These are phyloP conservation scores for Galendromus occidentalis DNA, from an alignment of 1,140 invertebrate genomes.

Conservation along the genomic window DNA sequence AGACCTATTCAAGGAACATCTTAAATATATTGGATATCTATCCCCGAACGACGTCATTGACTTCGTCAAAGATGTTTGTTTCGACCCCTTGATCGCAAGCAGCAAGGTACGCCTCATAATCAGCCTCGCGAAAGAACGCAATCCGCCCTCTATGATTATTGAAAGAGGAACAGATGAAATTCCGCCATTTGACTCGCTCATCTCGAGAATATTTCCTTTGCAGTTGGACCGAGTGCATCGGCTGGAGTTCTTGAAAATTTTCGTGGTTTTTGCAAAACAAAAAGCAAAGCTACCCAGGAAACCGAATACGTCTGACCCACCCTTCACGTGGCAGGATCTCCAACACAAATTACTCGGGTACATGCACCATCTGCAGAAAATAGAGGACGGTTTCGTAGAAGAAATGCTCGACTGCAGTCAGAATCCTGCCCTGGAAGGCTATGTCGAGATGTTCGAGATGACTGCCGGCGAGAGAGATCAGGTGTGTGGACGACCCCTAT, in stretches of 20 bases:
- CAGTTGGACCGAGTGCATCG: neutral
- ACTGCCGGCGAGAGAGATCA: neutral
- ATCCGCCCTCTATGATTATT: too few species aligned
- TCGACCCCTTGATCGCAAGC: neutral
- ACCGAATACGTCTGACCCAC: neutral
- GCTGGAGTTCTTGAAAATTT: neutral
- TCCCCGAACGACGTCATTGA: neutral
- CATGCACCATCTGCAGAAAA: neutral
- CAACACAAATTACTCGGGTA: neutral
- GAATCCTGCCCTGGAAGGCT: neutral
- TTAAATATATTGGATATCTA: neutral
- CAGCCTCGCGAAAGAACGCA: too few species aligned
- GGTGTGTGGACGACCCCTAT: too few species aligned
- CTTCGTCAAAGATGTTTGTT: neutral
- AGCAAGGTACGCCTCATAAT: too few species aligned
- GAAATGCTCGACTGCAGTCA: neutral
- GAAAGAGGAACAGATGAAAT: too few species aligned
- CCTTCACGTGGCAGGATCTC: neutral
- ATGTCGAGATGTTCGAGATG: constrained; percentile 7
- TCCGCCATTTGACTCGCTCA: too few species aligned
- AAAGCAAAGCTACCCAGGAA: neutral
- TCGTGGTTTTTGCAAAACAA: neutral
- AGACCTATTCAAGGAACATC: neutral
- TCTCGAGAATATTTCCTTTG: neutral
- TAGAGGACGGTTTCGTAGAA: neutral